Conservation (phyloP, 1,140 invertebrate species). For the Drosophila fuyamai region DNA sequence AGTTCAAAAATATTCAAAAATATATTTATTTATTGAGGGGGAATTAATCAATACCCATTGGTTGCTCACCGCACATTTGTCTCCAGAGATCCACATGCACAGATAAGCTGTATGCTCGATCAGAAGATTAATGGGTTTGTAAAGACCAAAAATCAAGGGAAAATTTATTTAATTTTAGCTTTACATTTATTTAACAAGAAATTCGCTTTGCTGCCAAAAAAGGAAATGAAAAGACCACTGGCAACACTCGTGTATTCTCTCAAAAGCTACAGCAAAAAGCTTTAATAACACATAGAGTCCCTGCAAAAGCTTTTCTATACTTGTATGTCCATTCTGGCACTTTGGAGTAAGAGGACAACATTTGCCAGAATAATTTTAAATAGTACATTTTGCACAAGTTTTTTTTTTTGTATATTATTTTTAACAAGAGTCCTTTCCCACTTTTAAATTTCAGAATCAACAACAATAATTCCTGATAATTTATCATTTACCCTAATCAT, state of each 20-base stretch:
- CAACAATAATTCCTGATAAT: too few relatives aligned
- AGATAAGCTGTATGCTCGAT: constrained; percentile 1
- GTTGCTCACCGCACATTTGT: constrained; percentile 36
- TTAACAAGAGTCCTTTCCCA: too few relatives aligned
- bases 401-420: too few relatives aligned
- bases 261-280: constrained; percentile 26
- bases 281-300: constrained; percentile 3
- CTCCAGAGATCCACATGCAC: constrained; percentile 6
- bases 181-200: not conserved
- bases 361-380: too few relatives aligned
- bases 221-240: constrained; percentile 38
- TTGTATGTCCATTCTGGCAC: constrained; percentile 13
- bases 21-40: constrained; percentile 17
- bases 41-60: constrained; percentile 36
- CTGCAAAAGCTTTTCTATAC: constrained; percentile 24
- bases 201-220: constrained; percentile 29
- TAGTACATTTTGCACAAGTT: too few relatives aligned
- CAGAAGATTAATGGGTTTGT: not conserved
- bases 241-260: constrained; percentile 21
- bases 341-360: not conserved
- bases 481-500: too few relatives aligned
- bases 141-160: not conserved
- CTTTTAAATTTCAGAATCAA: too few relatives aligned
- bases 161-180: constrained; percentile 4
- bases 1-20: not conserved